Conservation (phyloP, 2,113 vertebrate species). For the Mionectes macconnelli region DNA sequence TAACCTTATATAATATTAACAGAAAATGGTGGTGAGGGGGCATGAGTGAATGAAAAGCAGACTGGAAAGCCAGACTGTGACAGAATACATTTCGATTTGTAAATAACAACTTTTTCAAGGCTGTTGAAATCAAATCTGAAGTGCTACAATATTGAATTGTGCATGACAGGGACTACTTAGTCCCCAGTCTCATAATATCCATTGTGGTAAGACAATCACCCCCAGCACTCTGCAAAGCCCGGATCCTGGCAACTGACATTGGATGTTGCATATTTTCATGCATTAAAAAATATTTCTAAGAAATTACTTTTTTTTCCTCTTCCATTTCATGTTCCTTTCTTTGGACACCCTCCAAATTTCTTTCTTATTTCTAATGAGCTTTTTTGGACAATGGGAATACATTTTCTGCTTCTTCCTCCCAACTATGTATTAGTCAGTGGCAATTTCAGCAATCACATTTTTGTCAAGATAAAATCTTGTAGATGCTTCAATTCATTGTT, state of each 20-base stretch:
- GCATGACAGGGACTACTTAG: not conserved
- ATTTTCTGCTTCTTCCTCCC: not conserved
- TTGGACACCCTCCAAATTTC: not conserved
- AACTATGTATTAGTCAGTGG: not conserved
- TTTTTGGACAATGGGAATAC: not conserved
- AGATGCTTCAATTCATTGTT: not conserved
- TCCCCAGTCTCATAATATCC: not conserved
- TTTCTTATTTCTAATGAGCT: not conserved
- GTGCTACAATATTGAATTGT: not conserved
- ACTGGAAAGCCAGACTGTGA: not conserved
- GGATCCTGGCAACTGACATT: not conserved
- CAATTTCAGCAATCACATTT: constrained; percentile 7
- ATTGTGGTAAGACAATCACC: not conserved
- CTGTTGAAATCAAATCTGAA: not conserved
- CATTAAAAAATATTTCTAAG: not conserved
- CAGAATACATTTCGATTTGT: not conserved
- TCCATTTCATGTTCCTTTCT: not conserved
- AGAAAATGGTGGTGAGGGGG: not conserved
- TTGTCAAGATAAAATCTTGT: constrained; percentile 13
- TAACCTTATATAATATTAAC: not conserved
- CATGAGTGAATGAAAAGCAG: not conserved
- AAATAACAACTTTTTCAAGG: not conserved
- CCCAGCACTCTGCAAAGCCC: not conserved
- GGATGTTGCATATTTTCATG: not conserved
- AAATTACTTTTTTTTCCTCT: not conserved